Evolutionary conservation across 2,113 vertebrate genomes (phyloP).

Genomic region (Stegostoma tigrinum): DNA sequence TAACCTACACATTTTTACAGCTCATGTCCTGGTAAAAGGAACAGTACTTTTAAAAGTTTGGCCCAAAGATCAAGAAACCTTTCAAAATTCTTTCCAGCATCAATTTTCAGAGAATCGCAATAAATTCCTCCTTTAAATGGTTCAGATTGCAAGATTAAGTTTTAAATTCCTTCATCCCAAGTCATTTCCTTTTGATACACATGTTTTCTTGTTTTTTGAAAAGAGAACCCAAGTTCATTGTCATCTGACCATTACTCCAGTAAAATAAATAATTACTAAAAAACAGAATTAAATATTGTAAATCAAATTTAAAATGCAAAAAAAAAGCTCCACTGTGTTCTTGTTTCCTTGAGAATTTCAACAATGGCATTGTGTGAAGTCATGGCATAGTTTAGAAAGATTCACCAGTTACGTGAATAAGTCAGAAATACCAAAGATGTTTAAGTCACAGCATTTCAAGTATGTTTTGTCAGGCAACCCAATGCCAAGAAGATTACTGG

Average conservation of each 20-base stretch:
- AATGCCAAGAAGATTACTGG: neutral
- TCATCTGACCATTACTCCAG: neutral
- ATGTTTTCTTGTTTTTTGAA: neutral
- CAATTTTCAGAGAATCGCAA: neutral
- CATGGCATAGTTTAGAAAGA: constrained; percentile 43
- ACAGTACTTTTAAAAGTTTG: constrained; percentile 65
- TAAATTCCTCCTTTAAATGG: neutral
- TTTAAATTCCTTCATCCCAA: constrained; percentile 9
- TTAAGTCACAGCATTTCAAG: no score
- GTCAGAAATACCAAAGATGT: constrained; percentile 28
- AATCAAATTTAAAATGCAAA: constrained; percentile 33
- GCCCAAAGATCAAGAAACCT: constrained; percentile 58
- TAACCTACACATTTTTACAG: constrained; percentile 77
- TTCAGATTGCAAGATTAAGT: neutral
- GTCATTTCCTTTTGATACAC: neutral
- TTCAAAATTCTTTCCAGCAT: constrained; percentile 40
- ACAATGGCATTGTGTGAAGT: constrained; percentile 57
- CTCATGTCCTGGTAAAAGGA: constrained; percentile 70
- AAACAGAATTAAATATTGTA: constrained; percentile 27
- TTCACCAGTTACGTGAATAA: neutral
- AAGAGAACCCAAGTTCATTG: neutral
- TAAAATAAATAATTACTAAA: constrained; percentile 35
- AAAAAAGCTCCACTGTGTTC: neutral
- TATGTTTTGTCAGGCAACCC: neutral
- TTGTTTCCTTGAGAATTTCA: constrained; percentile 49